These are phyloP conservation scores for Canis aureus DNA, from an alignment of 2,113 vertebrate genomes.

Conservation along the genomic window DNA sequence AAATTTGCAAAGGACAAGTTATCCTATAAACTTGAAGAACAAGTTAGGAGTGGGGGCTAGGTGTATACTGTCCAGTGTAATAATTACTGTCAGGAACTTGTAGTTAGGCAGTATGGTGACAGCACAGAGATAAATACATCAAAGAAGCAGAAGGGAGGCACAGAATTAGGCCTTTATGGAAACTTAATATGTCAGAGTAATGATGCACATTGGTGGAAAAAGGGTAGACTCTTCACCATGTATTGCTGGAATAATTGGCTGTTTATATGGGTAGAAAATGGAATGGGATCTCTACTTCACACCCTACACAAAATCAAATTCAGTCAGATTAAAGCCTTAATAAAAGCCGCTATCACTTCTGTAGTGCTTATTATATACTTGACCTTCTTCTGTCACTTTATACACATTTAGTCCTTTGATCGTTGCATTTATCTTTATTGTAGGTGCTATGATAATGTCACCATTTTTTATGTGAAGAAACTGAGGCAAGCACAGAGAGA, in stretches of 20 bases:
- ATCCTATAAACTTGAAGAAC: neutral
- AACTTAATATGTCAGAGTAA: neutral
- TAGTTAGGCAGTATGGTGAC: neutral
- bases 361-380: neutral
- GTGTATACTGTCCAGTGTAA: neutral
- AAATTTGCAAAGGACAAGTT: neutral
- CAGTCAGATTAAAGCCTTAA: neutral
- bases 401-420: neutral
- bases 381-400: neutral
- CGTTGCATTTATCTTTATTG: neutral
- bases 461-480: conserved; percentile 25
- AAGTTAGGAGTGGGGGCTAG: neutral
- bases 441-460: neutral
- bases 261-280: neutral
- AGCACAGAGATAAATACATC: neutral
- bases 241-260: neutral
- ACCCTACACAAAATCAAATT: neutral
- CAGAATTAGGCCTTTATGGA: neutral
- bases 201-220: neutral
- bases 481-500: neutral
- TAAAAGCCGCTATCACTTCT: neutral
- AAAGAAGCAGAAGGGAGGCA: neutral
- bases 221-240: neutral
- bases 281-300: neutral
- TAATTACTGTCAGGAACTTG: neutral